A percentile compares a stretch with the other conserved stretches of the same genome.
These are phyloP conservation scores for Priocnemis perturbator DNA, from an alignment of 2,888 invertebrate genomes.

Conservation along the genomic window DNA sequence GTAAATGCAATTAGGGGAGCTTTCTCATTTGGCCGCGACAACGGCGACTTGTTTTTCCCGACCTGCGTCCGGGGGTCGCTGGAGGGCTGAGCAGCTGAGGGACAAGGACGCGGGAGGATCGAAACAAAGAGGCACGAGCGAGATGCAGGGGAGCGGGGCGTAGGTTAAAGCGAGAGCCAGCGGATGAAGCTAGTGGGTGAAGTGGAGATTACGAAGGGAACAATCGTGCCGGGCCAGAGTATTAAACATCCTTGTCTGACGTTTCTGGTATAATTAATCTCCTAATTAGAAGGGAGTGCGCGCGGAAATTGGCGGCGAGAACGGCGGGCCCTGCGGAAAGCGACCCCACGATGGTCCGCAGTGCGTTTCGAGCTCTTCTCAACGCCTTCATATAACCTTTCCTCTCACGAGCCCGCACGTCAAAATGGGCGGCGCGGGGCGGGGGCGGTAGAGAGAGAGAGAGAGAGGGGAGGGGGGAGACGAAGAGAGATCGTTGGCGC, in stretches of 20 bases:
- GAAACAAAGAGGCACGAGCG: slow-evolving; percentile 5
- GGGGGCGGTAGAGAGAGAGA: neutral
- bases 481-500: neutral
- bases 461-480: neutral
- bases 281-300: slow-evolving; percentile 55
- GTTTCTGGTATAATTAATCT: slow-evolving; percentile 60
- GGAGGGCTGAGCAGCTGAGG: too few relatives aligned
- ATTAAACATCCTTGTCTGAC: slow-evolving; percentile 42
- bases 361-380: neutral
- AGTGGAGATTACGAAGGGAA: slow-evolving; percentile 14
- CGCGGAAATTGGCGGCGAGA: slow-evolving; percentile 51
- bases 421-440: neutral
- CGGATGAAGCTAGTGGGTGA: neutral
- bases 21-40: slow-evolving; percentile 24
- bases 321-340: slow-evolving; percentile 36
- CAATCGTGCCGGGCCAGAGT: slow-evolving; percentile 25
- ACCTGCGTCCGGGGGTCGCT: neutral
- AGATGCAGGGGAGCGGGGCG: neutral
- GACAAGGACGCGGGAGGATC: neutral
- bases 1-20: slow-evolving; percentile 28
- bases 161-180: slow-evolving; percentile 4
- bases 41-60: slow-evolving; percentile 25
- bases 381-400: slow-evolving; percentile 35
- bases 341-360: slow-evolving; percentile 1
- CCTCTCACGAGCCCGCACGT: slow-evolving; percentile 26